phyloP scores from a whole-genome alignment of 2,113 vertebrate genomes.

The Grammomys surdaster region DNA sequence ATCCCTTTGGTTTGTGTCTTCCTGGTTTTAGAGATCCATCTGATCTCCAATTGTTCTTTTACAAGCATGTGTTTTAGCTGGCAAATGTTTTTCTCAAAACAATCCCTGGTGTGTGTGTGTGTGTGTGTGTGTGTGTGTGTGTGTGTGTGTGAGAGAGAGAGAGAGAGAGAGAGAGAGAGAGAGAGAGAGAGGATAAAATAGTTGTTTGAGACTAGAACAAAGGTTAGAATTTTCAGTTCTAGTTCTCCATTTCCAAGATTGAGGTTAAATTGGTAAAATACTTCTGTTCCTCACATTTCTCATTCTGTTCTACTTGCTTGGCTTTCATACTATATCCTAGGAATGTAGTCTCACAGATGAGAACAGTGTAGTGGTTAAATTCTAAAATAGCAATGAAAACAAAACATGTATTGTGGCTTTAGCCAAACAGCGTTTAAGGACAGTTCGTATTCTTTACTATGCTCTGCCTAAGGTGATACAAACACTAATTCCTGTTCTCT shows the following conservation, averaged over 20 bases:
- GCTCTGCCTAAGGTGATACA: not conserved
- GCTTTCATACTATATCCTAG: not conserved
- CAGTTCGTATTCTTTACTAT: constrained; percentile 11
- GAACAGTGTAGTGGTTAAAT: not conserved
- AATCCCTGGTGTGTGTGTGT: too few relatives aligned
- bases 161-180: too few relatives aligned
- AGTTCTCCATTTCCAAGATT: not conserved
- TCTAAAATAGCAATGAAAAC: constrained; percentile 35
- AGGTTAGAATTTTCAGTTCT: not conserved
- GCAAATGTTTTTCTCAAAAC: too few relatives aligned
- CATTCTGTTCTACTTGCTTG: not conserved
- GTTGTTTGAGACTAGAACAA: too few relatives aligned
- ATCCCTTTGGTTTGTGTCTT: constrained; percentile 13
- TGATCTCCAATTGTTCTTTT: constrained; percentile 16
- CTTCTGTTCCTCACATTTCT: constrained; percentile 37
- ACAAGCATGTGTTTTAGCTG: not conserved
- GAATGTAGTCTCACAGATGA: not conserved
- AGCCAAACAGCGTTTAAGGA: constrained; percentile 17
- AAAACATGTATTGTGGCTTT: not conserved
- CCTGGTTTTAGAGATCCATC: constrained; percentile 3
- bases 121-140: too few relatives aligned
- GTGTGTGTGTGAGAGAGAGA: too few relatives aligned
- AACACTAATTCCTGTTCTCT: not conserved
- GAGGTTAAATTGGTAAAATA: constrained; percentile 32
- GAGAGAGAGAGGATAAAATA: too few relatives aligned